A percentile compares a stretch with the other conserved stretches of the same genome.
These are phyloP conservation scores for Cynocephalus volans DNA, from an alignment of 2,113 vertebrate genomes.

Conservation along the genomic window DNA sequence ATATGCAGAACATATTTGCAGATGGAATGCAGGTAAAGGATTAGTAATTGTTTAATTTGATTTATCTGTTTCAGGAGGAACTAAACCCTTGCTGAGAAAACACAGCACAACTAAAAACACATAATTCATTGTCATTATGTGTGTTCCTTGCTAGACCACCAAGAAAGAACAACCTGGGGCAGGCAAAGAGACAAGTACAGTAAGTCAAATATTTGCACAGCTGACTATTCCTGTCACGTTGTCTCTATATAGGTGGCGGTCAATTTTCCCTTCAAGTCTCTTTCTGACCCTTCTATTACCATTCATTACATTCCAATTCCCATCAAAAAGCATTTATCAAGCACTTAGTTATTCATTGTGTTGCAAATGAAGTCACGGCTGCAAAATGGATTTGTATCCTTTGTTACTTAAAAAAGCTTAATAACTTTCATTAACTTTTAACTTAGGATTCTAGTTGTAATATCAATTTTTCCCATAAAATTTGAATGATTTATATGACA, in stretches of 20 bases:
- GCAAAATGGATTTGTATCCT: background rate
- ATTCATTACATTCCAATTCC: constrained; percentile 20
- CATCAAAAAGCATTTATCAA: constrained; percentile 38
- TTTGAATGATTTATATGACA: constrained; percentile 31
- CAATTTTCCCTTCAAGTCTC: constrained; percentile 45
- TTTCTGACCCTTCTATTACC: constrained; percentile 6
- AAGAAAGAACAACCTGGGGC: constrained; percentile 51
- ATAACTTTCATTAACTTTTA: background rate
- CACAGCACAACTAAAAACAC: background rate
- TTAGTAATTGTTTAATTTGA: constrained; percentile 56
- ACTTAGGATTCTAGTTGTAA: background rate
- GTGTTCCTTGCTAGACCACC: constrained; percentile 48
- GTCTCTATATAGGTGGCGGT: constrained; percentile 50
- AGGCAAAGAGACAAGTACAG: constrained; percentile 59
- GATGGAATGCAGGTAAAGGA: background rate
- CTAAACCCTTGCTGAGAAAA: constrained; percentile 48
- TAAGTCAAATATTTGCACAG: constrained; percentile 79
- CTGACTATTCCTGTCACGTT: constrained; percentile 71
- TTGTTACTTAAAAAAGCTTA: constrained; percentile 46
- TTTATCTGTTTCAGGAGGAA: background rate
- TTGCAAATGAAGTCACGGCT: constrained; percentile 51
- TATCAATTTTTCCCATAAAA: constrained; percentile 18
- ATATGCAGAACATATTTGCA: constrained; percentile 33
- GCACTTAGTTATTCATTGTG: constrained; percentile 5
- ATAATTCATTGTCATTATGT: constrained; percentile 5